Evolutionary conservation across 1,140 invertebrate species (phyloP).

Genomic region (Euura lappo): DNA sequence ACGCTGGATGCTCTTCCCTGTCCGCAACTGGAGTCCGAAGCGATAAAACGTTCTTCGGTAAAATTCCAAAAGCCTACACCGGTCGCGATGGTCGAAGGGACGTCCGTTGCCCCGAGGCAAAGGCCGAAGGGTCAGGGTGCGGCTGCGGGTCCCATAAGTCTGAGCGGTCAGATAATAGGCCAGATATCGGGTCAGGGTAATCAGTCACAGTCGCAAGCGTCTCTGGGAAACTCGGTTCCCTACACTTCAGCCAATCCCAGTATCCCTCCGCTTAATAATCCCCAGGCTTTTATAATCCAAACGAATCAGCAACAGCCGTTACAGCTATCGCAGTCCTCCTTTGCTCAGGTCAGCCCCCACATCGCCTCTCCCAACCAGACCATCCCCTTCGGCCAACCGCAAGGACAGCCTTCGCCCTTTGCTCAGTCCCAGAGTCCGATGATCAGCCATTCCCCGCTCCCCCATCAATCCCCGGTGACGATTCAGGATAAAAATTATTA

Average conservation of each 20-base stretch:
- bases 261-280: constrained; percentile 41
- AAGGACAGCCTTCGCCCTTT: constrained; percentile 37
- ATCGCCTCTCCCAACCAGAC: constrained; percentile 50
- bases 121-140: constrained; percentile 74
- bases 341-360: constrained; percentile 44
- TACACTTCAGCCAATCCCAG: constrained; percentile 46
- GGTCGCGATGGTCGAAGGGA: constrained; percentile 69
- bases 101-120: constrained; percentile 85
- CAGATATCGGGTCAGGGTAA: constrained; percentile 58
- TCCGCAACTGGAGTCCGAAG: constrained; percentile 71
- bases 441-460: constrained; percentile 49
- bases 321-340: constrained; percentile 42
- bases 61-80: constrained; percentile 61
- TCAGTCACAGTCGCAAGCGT: constrained; percentile 39
- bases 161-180: constrained; percentile 55
- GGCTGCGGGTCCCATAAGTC: constrained; percentile 53
- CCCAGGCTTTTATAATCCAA: constrained; percentile 34
- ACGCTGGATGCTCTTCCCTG: constrained; percentile 69
- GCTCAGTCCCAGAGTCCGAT: constrained; percentile 54
- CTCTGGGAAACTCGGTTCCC: constrained; percentile 40
- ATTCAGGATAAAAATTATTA: constrained; percentile 53
- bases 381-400: constrained; percentile 39
- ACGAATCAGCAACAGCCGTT: constrained; percentile 30
- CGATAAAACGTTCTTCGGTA: constrained; percentile 63
- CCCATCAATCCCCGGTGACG: constrained; percentile 53